phyloP scores from a whole-genome alignment of 1,140 invertebrate species.

The Caenorhabditis briggsae region DNA sequence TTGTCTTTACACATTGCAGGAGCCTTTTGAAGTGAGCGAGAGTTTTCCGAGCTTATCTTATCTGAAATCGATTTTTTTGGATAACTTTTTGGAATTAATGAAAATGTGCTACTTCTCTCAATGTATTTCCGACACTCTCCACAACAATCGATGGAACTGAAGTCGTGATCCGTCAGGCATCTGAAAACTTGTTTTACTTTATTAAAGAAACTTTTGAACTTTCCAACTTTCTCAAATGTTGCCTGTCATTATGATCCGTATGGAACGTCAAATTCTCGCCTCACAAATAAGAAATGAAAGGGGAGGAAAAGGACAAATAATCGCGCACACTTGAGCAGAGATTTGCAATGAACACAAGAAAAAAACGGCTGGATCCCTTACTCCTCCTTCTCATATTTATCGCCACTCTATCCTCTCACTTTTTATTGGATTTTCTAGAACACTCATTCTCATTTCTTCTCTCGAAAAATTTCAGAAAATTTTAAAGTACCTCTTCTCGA shows the following conservation, averaged over 20 bases:
- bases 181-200: neutral
- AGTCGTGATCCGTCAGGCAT: slow-evolving; percentile 67
- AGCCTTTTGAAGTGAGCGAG: slow-evolving; percentile 64
- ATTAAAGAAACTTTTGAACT: neutral
- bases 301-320: slow-evolving; percentile 43
- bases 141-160: slow-evolving; percentile 67
- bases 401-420: neutral
- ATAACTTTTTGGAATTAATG: neutral
- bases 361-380: slow-evolving; percentile 47
- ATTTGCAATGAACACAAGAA: neutral
- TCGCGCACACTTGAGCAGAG: slow-evolving; percentile 50
- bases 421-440: slow-evolving; percentile 22
- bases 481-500: slow-evolving; percentile 60
- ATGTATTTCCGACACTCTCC: slow-evolving; percentile 68
- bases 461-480: neutral
- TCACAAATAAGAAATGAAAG: slow-evolving; percentile 23
- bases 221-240: neutral
- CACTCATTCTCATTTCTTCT: neutral
- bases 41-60: slow-evolving; percentile 67
- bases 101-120: slow-evolving; percentile 53
- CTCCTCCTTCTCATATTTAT: neutral
- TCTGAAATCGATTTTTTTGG: slow-evolving; percentile 60
- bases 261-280: slow-evolving; percentile 32
- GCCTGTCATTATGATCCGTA: neutral
- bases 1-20: slow-evolving; percentile 67